Evolutionary conservation across 2,113 vertebrate species (phyloP).

Genomic region (Gallinago paraguaiae): DNA sequence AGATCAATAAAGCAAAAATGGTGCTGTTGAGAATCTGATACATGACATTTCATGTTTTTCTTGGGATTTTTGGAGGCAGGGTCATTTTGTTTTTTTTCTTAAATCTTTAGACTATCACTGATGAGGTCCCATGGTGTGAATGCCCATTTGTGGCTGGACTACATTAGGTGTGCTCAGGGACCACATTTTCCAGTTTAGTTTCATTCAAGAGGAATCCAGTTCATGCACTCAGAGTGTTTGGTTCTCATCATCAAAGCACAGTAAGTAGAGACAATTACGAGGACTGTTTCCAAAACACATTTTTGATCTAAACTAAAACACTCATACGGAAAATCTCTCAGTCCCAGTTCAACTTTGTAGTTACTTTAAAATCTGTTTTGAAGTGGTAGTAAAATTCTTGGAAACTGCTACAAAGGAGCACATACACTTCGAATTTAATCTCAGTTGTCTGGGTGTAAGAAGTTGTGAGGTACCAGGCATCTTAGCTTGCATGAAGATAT

Average conservation of each 20-base stretch:
- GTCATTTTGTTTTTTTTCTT: neutral
- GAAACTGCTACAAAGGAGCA: neutral
- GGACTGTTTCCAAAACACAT: neutral
- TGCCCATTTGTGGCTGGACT: neutral
- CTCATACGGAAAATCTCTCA: neutral
- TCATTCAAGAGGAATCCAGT: neutral
- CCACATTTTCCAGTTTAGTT: neutral
- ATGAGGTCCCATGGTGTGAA: neutral
- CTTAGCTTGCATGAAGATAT: neutral
- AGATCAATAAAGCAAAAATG: too few relatives aligned
- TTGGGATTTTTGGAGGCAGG: accelerated
- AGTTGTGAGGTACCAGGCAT: neutral
- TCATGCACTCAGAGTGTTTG: neutral
- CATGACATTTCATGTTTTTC: neutral
- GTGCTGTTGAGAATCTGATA: neutral
- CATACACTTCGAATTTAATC: neutral
- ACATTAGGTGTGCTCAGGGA: neutral
- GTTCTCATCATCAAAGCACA: neutral
- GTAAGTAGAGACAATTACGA: neutral
- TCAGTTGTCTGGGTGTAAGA: neutral
- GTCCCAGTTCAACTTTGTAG: neutral
- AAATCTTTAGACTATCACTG: neutral
- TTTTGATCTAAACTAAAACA: neutral
- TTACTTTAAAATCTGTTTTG: neutral
- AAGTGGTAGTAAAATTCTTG: neutral